phyloP scores from a whole-genome alignment of 2,888 invertebrate species.

The Agrochola lychnidis region DNA sequence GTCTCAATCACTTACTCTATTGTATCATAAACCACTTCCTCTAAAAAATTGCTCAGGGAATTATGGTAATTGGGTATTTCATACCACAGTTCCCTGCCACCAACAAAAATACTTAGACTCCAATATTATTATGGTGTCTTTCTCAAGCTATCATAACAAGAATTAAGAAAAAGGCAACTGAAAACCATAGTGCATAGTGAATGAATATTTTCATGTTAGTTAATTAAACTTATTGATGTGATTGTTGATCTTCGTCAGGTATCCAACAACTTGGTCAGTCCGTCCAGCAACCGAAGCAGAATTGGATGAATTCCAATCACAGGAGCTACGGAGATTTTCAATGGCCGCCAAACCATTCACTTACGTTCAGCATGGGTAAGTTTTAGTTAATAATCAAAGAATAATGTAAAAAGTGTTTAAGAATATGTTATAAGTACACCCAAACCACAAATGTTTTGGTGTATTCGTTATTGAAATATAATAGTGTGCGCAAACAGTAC shows the following conservation, averaged over 20 bases:
- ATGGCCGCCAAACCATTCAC: slow-evolving; percentile 98
- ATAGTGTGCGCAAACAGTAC: too few relatives aligned
- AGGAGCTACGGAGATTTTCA: slow-evolving; percentile 96
- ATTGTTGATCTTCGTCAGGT: slow-evolving; percentile 81
- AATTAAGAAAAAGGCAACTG: too few relatives aligned
- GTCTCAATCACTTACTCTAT: too few relatives aligned
- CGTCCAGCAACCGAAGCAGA: slow-evolving; percentile 95
- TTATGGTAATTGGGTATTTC: background rate
- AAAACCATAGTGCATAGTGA: background rate
- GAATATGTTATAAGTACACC: background rate
- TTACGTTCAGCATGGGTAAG: slow-evolving; percentile 96
- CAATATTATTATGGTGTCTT: too few relatives aligned
- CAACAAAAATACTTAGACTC: too few relatives aligned
- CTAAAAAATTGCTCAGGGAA: background rate
- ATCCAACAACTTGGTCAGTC: slow-evolving; percentile 96
- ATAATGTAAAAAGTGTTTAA: background rate
- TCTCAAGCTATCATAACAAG: too few relatives aligned
- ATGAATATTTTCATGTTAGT: background rate
- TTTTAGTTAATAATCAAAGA: slow-evolving; percentile 69
- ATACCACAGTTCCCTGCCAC: too few relatives aligned
- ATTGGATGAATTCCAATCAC: slow-evolving; percentile 93
- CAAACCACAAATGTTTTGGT: too few relatives aligned
- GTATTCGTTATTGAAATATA: too few relatives aligned
- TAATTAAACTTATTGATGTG: background rate
- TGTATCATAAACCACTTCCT: background rate